phyloP scores from a whole-genome alignment of 2,888 invertebrate genomes.

The Drosophila putrida region DNA sequence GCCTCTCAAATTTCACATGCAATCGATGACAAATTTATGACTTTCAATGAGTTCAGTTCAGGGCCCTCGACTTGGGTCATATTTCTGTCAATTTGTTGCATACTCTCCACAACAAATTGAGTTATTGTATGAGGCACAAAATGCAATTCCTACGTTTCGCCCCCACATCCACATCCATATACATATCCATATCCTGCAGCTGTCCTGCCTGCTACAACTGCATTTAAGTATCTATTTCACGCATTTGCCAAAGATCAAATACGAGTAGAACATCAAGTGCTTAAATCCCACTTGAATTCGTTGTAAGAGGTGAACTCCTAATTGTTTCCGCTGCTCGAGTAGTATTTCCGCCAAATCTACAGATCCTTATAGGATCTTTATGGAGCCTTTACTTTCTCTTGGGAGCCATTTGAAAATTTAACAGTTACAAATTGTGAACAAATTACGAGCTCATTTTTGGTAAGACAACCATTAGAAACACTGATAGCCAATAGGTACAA shows the following conservation, averaged over 20 bases:
- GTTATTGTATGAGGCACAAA: conserved; percentile 57
- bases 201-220: conserved; percentile 26
- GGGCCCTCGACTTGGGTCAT: conserved; percentile 58
- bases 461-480: too few relatives aligned
- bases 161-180: not conserved
- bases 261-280: conserved; percentile 52
- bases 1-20: conserved; percentile 78
- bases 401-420: conserved; percentile 17
- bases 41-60: conserved; percentile 54
- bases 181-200: conserved; percentile 47
- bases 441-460: not conserved
- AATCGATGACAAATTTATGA: conserved; percentile 81
- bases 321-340: conserved; percentile 47
- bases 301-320: conserved; percentile 19
- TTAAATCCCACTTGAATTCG: conserved; percentile 58
- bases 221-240: conserved; percentile 75
- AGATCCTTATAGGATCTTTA: conserved; percentile 16
- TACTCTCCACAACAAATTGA: conserved; percentile 61
- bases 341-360: conserved; percentile 36
- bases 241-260: conserved; percentile 70
- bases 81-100: conserved; percentile 79
- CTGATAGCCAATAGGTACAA: too few relatives aligned
- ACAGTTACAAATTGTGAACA: not conserved
- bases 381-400: conserved; percentile 23
- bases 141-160: conserved; percentile 17